Conservation (phyloP, 2,888 invertebrate species). For the Stenchaetothrips biformis region DNA sequence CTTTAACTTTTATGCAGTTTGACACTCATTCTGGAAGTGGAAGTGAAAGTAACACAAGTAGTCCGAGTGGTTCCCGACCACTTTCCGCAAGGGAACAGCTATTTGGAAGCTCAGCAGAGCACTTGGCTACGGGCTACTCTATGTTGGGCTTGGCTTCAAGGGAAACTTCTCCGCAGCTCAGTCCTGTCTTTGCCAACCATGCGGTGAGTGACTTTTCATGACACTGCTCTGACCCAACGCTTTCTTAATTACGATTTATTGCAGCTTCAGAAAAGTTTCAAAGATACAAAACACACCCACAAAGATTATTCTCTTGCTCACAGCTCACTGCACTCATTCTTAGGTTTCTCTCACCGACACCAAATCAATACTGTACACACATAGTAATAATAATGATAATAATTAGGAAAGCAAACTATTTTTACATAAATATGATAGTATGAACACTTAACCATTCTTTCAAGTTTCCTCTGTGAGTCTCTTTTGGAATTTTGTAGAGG, state of each 20-base stretch:
- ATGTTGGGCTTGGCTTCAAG: constrained; percentile 23
- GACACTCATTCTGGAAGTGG: not conserved
- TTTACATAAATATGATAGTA: not conserved
- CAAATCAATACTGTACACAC: not conserved
- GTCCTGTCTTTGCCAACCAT: constrained; percentile 26
- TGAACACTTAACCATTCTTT: not conserved
- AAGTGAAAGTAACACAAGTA: constrained; percentile 41
- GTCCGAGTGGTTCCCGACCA: constrained; percentile 34
- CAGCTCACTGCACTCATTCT: not conserved
- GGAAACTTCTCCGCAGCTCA: constrained; percentile 29
- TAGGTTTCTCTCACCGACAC: not conserved
- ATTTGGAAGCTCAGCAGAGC: constrained; percentile 39
- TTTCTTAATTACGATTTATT: not conserved
- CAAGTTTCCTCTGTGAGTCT: not conserved
- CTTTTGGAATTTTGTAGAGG: not conserved
- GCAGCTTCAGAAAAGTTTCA: not conserved
- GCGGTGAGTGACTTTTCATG: not conserved
- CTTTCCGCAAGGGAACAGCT: constrained; percentile 44
- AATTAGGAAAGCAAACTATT: not conserved
- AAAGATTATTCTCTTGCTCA: not conserved
- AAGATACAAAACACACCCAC: not conserved
- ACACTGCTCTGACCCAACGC: not conserved
- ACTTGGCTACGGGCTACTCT: not conserved
- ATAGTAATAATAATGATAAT: not conserved
- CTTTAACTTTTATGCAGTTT: not conserved